phyloP scores from a whole-genome alignment of 2,888 invertebrate species.

The Hirtodrosophila histrioides region DNA sequence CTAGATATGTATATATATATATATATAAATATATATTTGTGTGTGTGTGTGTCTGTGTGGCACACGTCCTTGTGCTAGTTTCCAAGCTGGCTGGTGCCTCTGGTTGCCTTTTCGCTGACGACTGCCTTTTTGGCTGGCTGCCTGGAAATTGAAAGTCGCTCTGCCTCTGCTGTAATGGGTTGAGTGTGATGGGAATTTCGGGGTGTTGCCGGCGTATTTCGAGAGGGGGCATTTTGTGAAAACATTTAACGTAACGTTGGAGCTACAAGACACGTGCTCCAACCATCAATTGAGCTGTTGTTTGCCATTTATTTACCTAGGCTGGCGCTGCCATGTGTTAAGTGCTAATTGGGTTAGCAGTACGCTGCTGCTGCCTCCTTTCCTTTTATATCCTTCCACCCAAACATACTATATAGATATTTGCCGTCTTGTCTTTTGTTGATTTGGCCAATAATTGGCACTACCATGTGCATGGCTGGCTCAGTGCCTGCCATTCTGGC shows the following conservation, averaged over 20 bases:
- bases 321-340: slow-evolving; percentile 63
- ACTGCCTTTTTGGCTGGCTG: slow-evolving; percentile 74
- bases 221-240: slow-evolving; percentile 21
- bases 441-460: slow-evolving; percentile 52
- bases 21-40: not conserved
- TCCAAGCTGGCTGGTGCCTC: slow-evolving; percentile 58
- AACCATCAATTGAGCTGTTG: slow-evolving; percentile 75
- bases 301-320: slow-evolving; percentile 76
- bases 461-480: slow-evolving; percentile 31
- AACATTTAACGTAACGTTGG: slow-evolving; percentile 69
- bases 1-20: slow-evolving; percentile 10
- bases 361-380: slow-evolving; percentile 13
- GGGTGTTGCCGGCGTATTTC: not conserved
- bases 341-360: slow-evolving; percentile 77
- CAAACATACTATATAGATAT: too few species aligned
- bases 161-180: slow-evolving; percentile 1
- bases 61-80: slow-evolving; percentile 78
- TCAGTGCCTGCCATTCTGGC: slow-evolving; percentile 5
- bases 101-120: slow-evolving; percentile 69
- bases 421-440: slow-evolving; percentile 16
- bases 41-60: slow-evolving; percentile 25
- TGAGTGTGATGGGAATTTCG: too few species aligned
- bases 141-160: slow-evolving; percentile 74
- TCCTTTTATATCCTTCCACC: not conserved
- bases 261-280: slow-evolving; percentile 65